Conservation (phyloP, 2,888 invertebrate genomes). For the Ophion ventricosus region DNA sequence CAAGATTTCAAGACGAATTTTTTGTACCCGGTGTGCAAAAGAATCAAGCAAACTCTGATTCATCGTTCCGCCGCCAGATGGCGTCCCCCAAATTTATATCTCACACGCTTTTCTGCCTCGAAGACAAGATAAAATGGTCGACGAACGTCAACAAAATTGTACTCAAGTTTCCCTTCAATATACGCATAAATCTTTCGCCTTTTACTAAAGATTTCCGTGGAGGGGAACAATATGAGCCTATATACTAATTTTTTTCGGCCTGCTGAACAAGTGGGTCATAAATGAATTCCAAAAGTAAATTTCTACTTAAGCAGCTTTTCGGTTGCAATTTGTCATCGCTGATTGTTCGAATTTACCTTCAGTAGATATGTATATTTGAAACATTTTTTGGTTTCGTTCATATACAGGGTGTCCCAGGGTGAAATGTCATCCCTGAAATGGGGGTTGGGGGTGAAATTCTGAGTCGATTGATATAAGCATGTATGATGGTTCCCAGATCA, state of each 20-base stretch:
- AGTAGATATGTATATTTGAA: no score
- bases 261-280: slow-evolving; percentile 71
- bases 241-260: slow-evolving; percentile 77
- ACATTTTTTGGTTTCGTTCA: no score
- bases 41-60: not conserved
- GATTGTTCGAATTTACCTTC: no score
- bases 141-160: no score
- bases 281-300: slow-evolving; percentile 61
- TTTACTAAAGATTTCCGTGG: slow-evolving; percentile 84
- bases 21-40: no score
- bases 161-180: slow-evolving; percentile 82
- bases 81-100: not conserved
- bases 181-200: slow-evolving; percentile 84
- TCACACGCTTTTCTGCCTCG: not conserved
- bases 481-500: no score
- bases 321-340: no score
- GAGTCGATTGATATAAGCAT: no score
- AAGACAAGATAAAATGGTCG: not conserved
- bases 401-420: no score
- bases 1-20: not conserved
- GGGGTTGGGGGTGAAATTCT: no score
- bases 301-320: no score
- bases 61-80: not conserved
- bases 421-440: no score
- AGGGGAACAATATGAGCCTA: slow-evolving; percentile 77